phyloP scores from a whole-genome alignment of 2,888 invertebrate species.

The Ophraella communa region DNA sequence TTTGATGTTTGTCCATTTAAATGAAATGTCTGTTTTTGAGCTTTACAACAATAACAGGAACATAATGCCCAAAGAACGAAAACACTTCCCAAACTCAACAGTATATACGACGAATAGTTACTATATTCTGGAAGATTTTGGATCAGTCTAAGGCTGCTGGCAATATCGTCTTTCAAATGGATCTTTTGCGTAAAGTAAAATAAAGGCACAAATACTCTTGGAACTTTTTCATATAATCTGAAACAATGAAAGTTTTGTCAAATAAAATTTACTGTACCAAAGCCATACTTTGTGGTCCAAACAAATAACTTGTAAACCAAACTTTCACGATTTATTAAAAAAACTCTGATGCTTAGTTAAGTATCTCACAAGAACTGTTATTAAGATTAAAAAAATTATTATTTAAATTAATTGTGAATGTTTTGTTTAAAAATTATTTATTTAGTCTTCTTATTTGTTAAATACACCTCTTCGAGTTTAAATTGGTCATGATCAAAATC shows the following conservation, averaged over 20 bases:
- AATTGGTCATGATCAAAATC: too few relatives aligned
- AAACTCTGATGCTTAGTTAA: too few relatives aligned
- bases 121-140: conserved; percentile 61
- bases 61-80: conserved; percentile 45
- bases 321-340: too few relatives aligned
- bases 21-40: conserved; percentile 25
- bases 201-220: conserved; percentile 72
- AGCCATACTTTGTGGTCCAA: too few relatives aligned
- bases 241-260: conserved; percentile 41
- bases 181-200: conserved; percentile 79
- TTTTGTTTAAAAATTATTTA: too few relatives aligned
- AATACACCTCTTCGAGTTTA: too few relatives aligned
- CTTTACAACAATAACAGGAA: conserved; percentile 42
- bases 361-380: too few relatives aligned
- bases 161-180: conserved; percentile 64
- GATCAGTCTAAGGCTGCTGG: conserved; percentile 63
- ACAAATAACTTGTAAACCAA: too few relatives aligned
- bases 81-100: conserved; percentile 43
- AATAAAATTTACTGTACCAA: not conserved
- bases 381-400: too few relatives aligned
- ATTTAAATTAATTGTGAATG: too few relatives aligned
- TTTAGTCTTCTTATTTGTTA: too few relatives aligned
- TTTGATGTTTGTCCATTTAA: conserved; percentile 27
- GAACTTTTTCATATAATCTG: conserved; percentile 72
- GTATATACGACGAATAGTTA: conserved; percentile 42